phyloP scores from a whole-genome alignment of 2,888 invertebrate species.

The Iselma pallidipennis region DNA sequence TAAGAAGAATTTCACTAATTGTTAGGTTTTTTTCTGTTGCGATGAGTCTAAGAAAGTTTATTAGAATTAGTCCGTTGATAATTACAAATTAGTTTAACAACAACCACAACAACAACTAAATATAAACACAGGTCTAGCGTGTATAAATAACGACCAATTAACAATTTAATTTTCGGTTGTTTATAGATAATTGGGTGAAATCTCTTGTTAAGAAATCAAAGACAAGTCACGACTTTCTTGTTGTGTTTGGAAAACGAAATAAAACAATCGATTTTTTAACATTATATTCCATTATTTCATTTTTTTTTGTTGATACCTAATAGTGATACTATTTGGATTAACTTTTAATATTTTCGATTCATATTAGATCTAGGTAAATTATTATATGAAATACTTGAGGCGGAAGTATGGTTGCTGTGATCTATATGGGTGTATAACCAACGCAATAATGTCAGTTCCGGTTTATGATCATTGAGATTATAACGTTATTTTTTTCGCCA shows the following conservation, averaged over 20 bases:
- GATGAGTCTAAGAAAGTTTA: not conserved
- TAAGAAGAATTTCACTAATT: too few species aligned
- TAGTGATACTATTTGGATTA: too few species aligned
- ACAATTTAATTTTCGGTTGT: not conserved
- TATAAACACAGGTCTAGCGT: too few species aligned
- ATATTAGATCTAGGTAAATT: too few species aligned
- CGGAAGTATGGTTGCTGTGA: conserved; percentile 15
- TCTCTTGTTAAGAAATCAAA: not conserved
- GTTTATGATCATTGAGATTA: conserved; percentile 17
- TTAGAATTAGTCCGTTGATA: not conserved
- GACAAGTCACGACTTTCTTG: not conserved
- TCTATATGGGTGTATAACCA: not conserved
- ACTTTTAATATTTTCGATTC: too few species aligned
- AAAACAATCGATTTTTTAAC: too few species aligned
- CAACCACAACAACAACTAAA: too few species aligned
- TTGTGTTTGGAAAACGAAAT: not conserved
- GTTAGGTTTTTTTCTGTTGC: too few species aligned
- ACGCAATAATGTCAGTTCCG: conserved; percentile 18
- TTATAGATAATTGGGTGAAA: not conserved
- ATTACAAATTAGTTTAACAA: too few species aligned
- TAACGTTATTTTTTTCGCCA: not conserved
- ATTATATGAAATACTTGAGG: not conserved
- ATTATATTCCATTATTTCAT: too few species aligned
- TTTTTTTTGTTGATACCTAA: too few species aligned
- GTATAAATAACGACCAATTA: not conserved